A percentile compares a stretch with the other conserved stretches of the same genome.
Conservation (phyloP, 2,888 invertebrate genomes). For the Phymatocera aterrima region DNA sequence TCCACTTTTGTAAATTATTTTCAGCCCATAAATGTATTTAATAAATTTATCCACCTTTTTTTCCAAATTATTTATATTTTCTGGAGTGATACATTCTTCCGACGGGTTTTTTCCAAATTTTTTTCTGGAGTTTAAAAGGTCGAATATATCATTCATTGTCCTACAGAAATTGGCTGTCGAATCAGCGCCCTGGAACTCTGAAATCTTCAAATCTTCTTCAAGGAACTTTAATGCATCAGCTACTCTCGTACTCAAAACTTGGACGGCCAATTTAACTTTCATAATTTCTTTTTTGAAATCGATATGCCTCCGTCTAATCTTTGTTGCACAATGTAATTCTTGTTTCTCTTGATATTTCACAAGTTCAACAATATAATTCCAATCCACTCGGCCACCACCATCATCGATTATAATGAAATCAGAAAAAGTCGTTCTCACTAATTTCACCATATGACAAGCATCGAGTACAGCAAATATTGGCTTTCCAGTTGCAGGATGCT, state of each 20-base stretch:
- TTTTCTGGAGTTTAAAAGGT: conserved; percentile 22
- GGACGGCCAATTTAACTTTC: no score
- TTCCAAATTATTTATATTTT: conserved; percentile 21
- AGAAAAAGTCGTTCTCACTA: conserved; percentile 27
- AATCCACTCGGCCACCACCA: conserved; percentile 9
- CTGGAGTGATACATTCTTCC: conserved; percentile 22
- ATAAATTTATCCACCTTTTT: conserved; percentile 14
- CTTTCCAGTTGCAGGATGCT: conserved; percentile 20
- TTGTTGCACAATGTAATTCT: no score
- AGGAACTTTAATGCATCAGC: no score
- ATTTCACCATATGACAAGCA: conserved; percentile 44
- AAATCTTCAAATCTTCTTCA: conserved; percentile 3
- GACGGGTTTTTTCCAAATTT: conserved; percentile 12
- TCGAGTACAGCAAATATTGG: conserved; percentile 33
- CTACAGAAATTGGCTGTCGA: conserved; percentile 35
- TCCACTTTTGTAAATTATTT: conserved; percentile 9
- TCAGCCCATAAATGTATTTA: conserved; percentile 13
- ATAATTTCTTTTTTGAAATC: no score
- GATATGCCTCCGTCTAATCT: no score
- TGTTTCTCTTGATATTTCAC: no score
- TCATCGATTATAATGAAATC: conserved; percentile 37
- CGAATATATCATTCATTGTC: conserved; percentile 38
- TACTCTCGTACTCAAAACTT: no score
- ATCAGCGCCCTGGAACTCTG: conserved; percentile 22
- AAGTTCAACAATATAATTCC: conserved; percentile 1